Evolutionary conservation across 1,140 invertebrate species (phyloP), one percentile per base, ranked within the genome.

Genomic region (Agrypnia vestita): DNA sequence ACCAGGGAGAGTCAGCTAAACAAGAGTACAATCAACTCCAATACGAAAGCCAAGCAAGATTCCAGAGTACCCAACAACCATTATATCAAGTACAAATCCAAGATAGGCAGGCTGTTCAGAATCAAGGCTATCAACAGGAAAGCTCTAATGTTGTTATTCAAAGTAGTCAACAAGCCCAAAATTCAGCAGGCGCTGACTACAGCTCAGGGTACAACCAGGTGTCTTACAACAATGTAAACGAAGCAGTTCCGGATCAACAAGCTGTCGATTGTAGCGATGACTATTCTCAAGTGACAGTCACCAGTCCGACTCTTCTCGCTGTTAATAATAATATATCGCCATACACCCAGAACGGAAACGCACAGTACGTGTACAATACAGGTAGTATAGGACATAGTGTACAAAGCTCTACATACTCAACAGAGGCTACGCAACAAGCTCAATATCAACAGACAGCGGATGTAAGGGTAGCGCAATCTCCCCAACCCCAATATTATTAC

Each of bases 1-100:
- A 67, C 35, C 61, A 84, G 6, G 81, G 76, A 44, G 83, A 82
- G 53, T 64, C 25, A n/a, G 59, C 74, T 4, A 82, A 80, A 59
- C 78, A 82, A 62, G 78, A 82, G 75, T 59, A 69, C 15, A 47
- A 62, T 74, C 78, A 82, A 71, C 59, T 80, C 15, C 53, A 74
- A 62, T 35, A 73, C 25, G 43, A 55, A 61, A 19, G 17, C 17
- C 79, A 78, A 73, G 75, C 78, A 72, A 25, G 12, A 3, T 7
- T 13, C 12, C 9, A 13, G 21, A n/a, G 19, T 4, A 44, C 10
- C 8, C 17, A 49, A n/a, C 15, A 49, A 19, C 69, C 35, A 19
- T 11, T 21, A 21, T 61, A 35, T 15, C 49, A 75, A 11, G 19
- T 71, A 19, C 79, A 76, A 56, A 21, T 56, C 12, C 79, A 80